Conservation (phyloP, 2,888 invertebrate species). For the Microplitis manilae region DNA sequence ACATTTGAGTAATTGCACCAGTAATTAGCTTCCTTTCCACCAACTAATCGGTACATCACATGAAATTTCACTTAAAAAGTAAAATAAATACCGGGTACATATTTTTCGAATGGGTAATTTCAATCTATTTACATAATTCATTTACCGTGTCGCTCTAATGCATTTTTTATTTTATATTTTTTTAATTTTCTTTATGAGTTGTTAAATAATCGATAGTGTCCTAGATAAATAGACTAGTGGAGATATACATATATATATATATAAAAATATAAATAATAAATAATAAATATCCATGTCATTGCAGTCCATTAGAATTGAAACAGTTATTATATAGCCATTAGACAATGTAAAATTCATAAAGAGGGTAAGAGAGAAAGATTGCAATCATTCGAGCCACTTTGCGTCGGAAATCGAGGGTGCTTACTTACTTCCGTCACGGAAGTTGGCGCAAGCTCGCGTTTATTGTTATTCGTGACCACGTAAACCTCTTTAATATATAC, state of each 20-base stretch:
- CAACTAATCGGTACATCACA: neutral
- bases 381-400: constrained; percentile 68
- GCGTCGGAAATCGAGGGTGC: constrained; percentile 69
- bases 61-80: neutral
- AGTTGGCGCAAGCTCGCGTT: constrained; percentile 48
- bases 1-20: neutral
- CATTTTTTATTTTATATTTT: neutral
- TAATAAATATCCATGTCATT: neutral
- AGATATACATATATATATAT: neutral
- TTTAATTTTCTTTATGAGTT: neutral
- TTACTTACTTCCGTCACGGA: constrained; percentile 67
- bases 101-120: neutral
- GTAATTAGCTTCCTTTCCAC: neutral
- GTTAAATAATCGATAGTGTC: neutral
- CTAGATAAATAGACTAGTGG: neutral
- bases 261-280: no score
- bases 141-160: neutral
- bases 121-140: neutral
- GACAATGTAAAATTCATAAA: constrained; percentile 19
- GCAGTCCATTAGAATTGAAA: neutral
- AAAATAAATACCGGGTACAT: neutral
- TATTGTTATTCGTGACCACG: constrained; percentile 11
- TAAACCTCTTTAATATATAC: neutral
- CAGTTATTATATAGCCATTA: neutral
- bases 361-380: constrained; percentile 56